phyloP scores from a whole-genome alignment of 1,140 invertebrate genomes.

The Aphaenogaster ashmeadi region DNA sequence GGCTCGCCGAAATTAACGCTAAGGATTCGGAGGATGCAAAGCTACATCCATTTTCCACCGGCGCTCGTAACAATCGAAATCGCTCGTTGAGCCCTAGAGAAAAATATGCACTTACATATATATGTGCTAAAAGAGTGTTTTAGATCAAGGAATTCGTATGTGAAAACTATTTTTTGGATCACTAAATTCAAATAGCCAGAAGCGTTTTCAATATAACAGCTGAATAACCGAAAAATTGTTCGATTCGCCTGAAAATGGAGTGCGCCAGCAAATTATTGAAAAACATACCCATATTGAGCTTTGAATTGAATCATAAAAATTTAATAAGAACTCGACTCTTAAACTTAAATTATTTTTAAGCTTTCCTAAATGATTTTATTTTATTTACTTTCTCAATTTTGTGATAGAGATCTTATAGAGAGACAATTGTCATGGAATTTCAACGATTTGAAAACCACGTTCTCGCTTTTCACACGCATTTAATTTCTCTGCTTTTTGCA shows the following conservation, averaged over 20 bases:
- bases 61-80: conserved; percentile 10
- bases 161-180: neutral
- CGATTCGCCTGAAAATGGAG: neutral
- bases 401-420: neutral
- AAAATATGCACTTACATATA: neutral
- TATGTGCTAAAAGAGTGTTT: neutral
- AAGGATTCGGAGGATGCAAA: neutral
- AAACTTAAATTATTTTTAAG: neutral
- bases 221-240: conserved; percentile 3
- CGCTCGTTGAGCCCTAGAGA: neutral
- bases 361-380: neutral
- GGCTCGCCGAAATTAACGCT: conserved; percentile 56
- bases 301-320: neutral
- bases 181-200: conserved; percentile 5
- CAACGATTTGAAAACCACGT: neutral
- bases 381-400: neutral
- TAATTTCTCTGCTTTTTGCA: conserved; percentile 4
- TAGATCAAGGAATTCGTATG: neutral
- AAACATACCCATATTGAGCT: neutral
- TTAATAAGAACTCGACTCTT: neutral
- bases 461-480: neutral
- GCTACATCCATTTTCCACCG: neutral
- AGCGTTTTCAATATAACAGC: neutral
- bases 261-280: neutral
- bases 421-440: conserved; percentile 9